Evolutionary conservation across 2,888 invertebrate genomes (phyloP).

Genomic region (Heliconius aoede): DNA sequence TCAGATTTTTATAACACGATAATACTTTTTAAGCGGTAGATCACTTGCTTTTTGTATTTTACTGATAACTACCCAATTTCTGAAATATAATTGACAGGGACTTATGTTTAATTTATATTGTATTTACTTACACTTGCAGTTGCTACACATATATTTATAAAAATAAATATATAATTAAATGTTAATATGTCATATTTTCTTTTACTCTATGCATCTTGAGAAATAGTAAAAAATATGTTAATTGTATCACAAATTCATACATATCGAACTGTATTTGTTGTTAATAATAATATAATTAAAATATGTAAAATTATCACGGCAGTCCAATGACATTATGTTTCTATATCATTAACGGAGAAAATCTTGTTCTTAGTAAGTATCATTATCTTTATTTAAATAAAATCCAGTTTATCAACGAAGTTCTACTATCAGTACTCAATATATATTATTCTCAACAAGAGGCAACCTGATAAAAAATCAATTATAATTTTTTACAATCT

Average conservation of each 20-base stretch:
- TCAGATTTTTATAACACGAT: neutral
- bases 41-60: conserved; percentile 1
- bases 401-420: too few relatives aligned
- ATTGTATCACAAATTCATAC: neutral
- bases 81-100: neutral
- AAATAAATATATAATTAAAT: neutral
- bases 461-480: neutral
- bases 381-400: neutral
- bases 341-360: neutral
- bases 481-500: neutral
- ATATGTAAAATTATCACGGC: neutral
- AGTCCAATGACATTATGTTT: neutral
- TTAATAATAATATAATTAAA: too few relatives aligned
- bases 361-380: neutral
- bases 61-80: neutral
- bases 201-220: neutral
- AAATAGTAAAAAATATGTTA: neutral
- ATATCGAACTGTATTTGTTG: neutral
- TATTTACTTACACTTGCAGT: neutral
- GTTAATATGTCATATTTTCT: neutral
- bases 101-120: neutral
- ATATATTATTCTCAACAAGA: neutral
- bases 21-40: neutral
- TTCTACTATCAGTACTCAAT: too few relatives aligned
- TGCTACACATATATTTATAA: too few relatives aligned